Base-by-base conservation (phyloP, 2,113 vertebrate genomes). In the Gasterosteus aculeatus region DNA sequence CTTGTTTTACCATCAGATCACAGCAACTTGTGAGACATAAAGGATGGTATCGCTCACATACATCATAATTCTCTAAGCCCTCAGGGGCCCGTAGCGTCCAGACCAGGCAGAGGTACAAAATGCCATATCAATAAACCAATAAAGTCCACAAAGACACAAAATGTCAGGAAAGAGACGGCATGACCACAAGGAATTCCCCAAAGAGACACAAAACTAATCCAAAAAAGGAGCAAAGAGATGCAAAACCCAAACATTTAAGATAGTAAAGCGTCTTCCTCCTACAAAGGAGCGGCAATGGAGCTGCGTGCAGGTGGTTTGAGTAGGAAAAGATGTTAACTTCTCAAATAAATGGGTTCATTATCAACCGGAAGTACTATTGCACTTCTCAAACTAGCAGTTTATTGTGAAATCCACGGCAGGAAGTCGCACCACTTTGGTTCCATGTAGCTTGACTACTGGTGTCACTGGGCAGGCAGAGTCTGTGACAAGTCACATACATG, bases 361-460 rank as follows among this genome's bases (percentile, higher is more conserved):
- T 1, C 0, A 59, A 75, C 83, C 74, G 81, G 81, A 76, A 53
- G 59, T 46, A 6, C 29, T 15, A 44, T 16, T 6, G 2, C 39
- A 2, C 5, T 19, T 10, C 8, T 44, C 3, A 10, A 8, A 14
- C 1, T 31, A 0, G 10, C 22, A 12, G 0, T 80, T 78, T 88
- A 85, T 77, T 88, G 69, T 88, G 85, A 75, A 87, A 79, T 26
- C 3, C 0, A 0, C 1, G 4, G 0, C 38, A 72, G 84, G 80
- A 85, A 88, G 57, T 54, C 0, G 0, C 2, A 0, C 10, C 2
- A 7, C 2, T 4, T 2, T 51, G 3, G 16, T 11, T 39, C 1
- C 10, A 4, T 62, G 12, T 0, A 14, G 1, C 16, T 65, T 80
- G 62, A 67, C 63, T 38, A 10, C 7, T 12, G 3, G 15, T 47